A percentile compares a stretch with the other conserved stretches of the same genome.
Conservation (phyloP, 1,140 invertebrate species). For the Chrysopa pallens region DNA sequence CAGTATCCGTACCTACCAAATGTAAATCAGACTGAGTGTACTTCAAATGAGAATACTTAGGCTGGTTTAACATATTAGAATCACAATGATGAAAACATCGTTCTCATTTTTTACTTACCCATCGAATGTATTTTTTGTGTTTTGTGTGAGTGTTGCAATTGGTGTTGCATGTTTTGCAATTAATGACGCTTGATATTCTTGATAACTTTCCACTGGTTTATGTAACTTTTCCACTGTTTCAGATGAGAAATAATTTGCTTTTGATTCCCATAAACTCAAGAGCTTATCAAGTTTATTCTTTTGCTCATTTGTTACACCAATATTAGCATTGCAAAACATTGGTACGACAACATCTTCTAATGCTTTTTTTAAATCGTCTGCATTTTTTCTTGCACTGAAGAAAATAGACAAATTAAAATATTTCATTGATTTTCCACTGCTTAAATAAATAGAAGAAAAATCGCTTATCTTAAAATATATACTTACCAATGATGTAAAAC, state of each 20-base stretch:
- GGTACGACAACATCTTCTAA: constrained; percentile 88
- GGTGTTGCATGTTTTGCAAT: constrained; percentile 57
- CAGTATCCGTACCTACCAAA: too few species aligned
- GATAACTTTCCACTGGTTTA: constrained; percentile 56
- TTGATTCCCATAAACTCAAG: constrained; percentile 86
- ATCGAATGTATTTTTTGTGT: constrained; percentile 58
- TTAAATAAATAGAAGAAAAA: too few species aligned
- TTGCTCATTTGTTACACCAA: constrained; percentile 68
- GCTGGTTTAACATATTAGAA: too few species aligned
- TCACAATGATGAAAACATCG: too few species aligned
- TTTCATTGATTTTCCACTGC: too few species aligned
- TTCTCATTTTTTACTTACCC: constrained; percentile 24
- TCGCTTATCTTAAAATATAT: background rate
- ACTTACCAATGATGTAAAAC: constrained; percentile 92
- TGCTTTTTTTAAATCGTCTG: constrained; percentile 74
- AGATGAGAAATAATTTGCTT: constrained; percentile 81
- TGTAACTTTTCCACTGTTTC: constrained; percentile 71
- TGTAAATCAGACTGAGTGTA: too few species aligned
- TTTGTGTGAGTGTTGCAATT: constrained; percentile 53
- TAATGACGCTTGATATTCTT: constrained; percentile 67
- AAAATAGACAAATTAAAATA: constrained; percentile 4
- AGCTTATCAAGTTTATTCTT: constrained; percentile 80
- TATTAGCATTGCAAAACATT: constrained; percentile 86
- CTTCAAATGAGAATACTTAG: too few species aligned
- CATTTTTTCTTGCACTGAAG: constrained; percentile 82